Evolutionary conservation across 2,797 vertebrate genomes (phyloP).

Genomic region (Lithobates pipiens): DNA sequence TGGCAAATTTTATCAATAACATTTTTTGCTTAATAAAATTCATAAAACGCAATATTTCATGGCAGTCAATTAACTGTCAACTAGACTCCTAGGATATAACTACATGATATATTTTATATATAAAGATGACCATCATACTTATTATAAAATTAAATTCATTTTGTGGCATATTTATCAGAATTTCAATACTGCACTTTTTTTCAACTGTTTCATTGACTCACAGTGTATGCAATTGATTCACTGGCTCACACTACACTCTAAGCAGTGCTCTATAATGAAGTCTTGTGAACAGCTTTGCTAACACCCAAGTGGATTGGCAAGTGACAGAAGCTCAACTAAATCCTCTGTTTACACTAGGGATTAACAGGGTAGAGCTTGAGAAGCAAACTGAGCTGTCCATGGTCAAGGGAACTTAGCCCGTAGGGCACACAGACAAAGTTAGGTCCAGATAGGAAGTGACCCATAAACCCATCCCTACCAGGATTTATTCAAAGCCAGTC

Average conservation of each 20-base stretch:
- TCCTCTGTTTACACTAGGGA: conserved; percentile 88
- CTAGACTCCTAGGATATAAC: no score
- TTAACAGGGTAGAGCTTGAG: conserved; percentile 77
- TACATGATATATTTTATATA: neutral
- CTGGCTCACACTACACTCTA: conserved; percentile 55
- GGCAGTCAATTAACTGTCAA: neutral
- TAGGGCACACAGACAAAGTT: conserved; percentile 83
- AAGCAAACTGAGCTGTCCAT: conserved; percentile 74
- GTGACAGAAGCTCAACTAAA: conserved; percentile 86
- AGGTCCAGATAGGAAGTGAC: conserved; percentile 95
- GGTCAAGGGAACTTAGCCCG: conserved; percentile 83
- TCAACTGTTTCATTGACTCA: conserved; percentile 25
- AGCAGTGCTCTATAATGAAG: conserved; percentile 70
- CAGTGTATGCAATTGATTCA: conserved; percentile 23
- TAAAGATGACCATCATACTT: no score
- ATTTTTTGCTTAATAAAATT: no score
- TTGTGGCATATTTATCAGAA: neutral
- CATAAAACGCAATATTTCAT: no score
- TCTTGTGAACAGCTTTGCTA: conserved; percentile 78
- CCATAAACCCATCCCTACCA: conserved; percentile 91
- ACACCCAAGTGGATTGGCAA: conserved; percentile 85
- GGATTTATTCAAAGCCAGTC: conserved; percentile 93
- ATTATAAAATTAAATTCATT: neutral
- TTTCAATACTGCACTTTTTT: neutral
- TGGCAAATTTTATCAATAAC: no score